phyloP scores from a whole-genome alignment of 2,797 vertebrate species.

The Crocodylus rhombifer region DNA sequence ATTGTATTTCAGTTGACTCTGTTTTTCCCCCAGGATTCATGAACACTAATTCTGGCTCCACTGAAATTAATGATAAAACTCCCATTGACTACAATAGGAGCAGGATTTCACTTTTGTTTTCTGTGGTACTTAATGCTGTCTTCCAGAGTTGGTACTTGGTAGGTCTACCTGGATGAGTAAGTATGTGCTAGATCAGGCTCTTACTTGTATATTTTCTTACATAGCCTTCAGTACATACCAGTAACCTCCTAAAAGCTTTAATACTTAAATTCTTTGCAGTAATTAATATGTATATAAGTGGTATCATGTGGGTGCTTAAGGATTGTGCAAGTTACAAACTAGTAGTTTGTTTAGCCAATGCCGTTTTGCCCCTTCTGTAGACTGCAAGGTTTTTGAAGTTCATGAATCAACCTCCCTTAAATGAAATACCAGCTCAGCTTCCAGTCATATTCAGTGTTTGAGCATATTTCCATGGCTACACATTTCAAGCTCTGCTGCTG shows the following conservation, averaged over 20 bases:
- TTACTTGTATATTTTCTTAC: neutral
- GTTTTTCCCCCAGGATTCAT: too few species aligned
- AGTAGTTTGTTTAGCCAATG: neutral
- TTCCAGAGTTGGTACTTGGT: neutral
- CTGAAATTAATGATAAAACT: neutral
- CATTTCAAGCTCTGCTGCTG: neutral
- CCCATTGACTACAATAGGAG: neutral
- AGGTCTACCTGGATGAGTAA: neutral
- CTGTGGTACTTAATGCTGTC: neutral
- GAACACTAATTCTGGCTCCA: too few species aligned
- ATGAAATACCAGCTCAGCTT: slow-evolving; percentile 13
- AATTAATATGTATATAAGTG: neutral
- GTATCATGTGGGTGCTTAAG: neutral
- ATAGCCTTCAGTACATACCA: neutral
- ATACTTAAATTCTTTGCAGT: too few species aligned
- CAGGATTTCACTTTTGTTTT: neutral
- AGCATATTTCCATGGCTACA: neutral
- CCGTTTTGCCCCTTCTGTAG: neutral
- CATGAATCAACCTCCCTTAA: neutral
- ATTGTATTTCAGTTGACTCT: neutral
- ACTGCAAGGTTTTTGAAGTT: neutral
- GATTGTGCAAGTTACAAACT: neutral
- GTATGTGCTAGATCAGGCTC: neutral
- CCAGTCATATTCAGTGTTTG: neutral
- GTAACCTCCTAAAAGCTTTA: neutral